Percentiles rank a stretch among this genome's conserved stretches.
These are phyloP conservation scores for Psittacula derbiana DNA, from an alignment of 2,797 vertebrate species.

Conservation along the genomic window DNA sequence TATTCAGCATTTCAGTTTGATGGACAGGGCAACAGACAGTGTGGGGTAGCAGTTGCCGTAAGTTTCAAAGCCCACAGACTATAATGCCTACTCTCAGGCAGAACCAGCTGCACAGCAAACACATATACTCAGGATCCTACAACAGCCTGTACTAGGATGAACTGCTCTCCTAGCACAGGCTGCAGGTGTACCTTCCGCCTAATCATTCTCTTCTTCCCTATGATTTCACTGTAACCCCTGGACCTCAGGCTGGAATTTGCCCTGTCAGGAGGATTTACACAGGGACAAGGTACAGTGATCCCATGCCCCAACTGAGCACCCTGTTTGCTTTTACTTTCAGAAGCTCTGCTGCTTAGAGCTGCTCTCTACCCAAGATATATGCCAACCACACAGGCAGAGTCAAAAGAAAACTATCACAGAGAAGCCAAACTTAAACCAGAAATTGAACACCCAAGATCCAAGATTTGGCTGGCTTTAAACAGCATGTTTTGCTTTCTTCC, in stretches of 20 bases:
- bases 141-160: neutral
- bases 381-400: neutral
- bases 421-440: neutral
- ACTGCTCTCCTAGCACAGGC: neutral
- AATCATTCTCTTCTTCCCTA: neutral
- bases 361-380: neutral
- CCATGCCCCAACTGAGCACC: neutral
- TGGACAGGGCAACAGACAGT: neutral
- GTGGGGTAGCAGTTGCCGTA: rapidly evolving
- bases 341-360: neutral
- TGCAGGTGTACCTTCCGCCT: neutral
- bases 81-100: neutral
- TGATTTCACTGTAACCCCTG: slow-evolving; percentile 20
- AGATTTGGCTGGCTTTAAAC: neutral
- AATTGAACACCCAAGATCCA: neutral
- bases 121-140: neutral
- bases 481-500: neutral
- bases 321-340: slow-evolving; percentile 5
- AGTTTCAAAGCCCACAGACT: neutral
- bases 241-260: neutral
- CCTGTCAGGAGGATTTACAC: neutral
- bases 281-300: neutral
- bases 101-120: neutral
- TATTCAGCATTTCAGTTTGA: neutral
- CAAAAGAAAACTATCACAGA: neutral